These are phyloP conservation scores for Barbus barbus DNA, from an alignment of 2,113 vertebrate genomes.

Conservation along the genomic window DNA sequence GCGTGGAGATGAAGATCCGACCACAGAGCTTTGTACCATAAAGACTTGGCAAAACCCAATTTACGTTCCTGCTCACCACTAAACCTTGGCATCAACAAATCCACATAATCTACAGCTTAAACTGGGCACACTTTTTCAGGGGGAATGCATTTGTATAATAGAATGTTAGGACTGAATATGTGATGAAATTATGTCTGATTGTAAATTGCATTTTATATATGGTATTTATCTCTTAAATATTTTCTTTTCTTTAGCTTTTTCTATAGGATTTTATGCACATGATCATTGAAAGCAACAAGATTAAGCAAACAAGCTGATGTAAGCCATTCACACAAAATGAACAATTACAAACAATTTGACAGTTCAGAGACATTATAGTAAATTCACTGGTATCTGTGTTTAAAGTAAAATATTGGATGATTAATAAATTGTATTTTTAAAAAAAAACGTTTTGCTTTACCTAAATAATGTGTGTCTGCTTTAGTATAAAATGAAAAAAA, in stretches of 20 bases:
- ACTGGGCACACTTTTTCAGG: slow-evolving; percentile 45
- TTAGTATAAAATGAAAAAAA: not conserved
- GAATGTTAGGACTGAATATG: slow-evolving; percentile 64
- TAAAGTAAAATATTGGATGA: slow-evolving; percentile 76
- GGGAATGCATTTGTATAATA: slow-evolving; percentile 43
- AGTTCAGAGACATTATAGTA: slow-evolving; percentile 56
- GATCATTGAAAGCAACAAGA: slow-evolving; percentile 42
- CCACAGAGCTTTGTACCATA: slow-evolving; percentile 83
- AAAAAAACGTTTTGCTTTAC: slow-evolving; percentile 40
- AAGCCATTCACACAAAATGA: slow-evolving; percentile 28
- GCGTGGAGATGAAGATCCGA: slow-evolving; percentile 95
- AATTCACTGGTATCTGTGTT: slow-evolving; percentile 60
- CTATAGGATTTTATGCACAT: slow-evolving; percentile 65
- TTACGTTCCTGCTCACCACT: slow-evolving; percentile 49
- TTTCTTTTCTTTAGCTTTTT: slow-evolving; percentile 69
- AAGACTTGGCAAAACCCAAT: slow-evolving; percentile 55
- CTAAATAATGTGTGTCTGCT: not conserved
- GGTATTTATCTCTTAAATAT: slow-evolving; percentile 77
- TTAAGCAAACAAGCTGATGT: slow-evolving; percentile 50
- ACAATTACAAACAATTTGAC: slow-evolving; percentile 49
- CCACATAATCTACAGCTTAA: slow-evolving; percentile 22
- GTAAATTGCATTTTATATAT: slow-evolving; percentile 76
- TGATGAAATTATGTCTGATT: slow-evolving; percentile 67
- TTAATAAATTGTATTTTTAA: slow-evolving; percentile 79
- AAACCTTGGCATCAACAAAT: slow-evolving; percentile 15